Evolutionary conservation across 2,888 invertebrate species (phyloP).

Genomic region (Escarpia spicata): DNA sequence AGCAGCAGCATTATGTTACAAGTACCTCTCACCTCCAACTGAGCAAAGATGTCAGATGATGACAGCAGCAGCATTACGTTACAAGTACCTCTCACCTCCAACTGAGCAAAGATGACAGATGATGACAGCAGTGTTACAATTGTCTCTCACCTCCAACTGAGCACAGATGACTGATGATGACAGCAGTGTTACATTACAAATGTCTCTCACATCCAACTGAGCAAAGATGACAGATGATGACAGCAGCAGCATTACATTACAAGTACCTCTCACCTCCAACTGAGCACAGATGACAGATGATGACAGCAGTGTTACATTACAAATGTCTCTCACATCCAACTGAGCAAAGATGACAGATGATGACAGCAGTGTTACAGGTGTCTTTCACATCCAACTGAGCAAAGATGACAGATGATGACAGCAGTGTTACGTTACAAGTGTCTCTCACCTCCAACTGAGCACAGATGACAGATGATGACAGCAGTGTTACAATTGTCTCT

Average conservation of each 20-base stretch:
- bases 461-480: constrained; percentile 72
- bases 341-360: constrained; percentile 72
- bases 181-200: background rate
- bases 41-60: constrained; percentile 78
- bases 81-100: constrained; percentile 53
- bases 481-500: constrained; percentile 18
- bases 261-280: constrained; percentile 50
- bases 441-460: constrained; percentile 71
- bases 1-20: background rate
- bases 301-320: no score
- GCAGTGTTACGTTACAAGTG: background rate
- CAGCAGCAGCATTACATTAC: background rate
- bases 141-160: no score
- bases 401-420: no score
- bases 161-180: no score
- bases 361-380: no score
- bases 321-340: constrained; percentile 55
- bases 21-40: constrained; percentile 57
- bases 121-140: no score
- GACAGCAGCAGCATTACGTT: no score
- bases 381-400: no score
- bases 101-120: constrained; percentile 73
- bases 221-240: no score
- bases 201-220: no score
- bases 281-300: constrained; percentile 79